Conservation (phyloP, 2,113 vertebrate genomes). For the Anhinga rufa region DNA sequence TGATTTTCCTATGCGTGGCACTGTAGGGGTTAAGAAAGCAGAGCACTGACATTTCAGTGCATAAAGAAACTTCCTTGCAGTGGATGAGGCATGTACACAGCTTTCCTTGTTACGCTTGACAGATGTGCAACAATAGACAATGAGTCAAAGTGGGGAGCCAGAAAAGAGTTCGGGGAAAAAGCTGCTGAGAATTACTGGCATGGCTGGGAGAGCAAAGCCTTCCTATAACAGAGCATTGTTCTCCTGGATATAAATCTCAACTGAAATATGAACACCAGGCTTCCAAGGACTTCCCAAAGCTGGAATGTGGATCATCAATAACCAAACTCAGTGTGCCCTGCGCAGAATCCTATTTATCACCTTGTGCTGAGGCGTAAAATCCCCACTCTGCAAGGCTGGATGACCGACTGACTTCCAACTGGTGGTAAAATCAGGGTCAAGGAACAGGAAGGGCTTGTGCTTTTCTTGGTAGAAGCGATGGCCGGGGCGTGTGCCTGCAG, state of each 20-base stretch:
- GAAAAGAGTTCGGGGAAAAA: not conserved
- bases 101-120: not conserved
- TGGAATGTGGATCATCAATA: not conserved
- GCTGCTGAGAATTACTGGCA: not conserved
- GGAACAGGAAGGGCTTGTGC: not conserved
- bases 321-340: not conserved
- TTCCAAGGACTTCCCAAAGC: not conserved
- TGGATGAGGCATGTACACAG: not conserved
- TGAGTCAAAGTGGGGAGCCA: not conserved
- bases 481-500: not conserved
- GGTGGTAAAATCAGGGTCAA: not conserved
- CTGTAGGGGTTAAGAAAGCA: not conserved
- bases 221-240: not conserved
- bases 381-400: not conserved
- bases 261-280: not conserved
- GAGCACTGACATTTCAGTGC: not conserved
- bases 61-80: not conserved
- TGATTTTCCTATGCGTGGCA: fast-evolving
- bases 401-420: not conserved
- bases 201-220: not conserved
- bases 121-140: conserved; percentile 25
- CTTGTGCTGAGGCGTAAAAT: not conserved
- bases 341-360: not conserved
- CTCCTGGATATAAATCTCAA: not conserved
- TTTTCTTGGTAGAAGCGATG: not conserved